Conservation (phyloP, 2,888 invertebrate species). For the Andrena bicolor region DNA sequence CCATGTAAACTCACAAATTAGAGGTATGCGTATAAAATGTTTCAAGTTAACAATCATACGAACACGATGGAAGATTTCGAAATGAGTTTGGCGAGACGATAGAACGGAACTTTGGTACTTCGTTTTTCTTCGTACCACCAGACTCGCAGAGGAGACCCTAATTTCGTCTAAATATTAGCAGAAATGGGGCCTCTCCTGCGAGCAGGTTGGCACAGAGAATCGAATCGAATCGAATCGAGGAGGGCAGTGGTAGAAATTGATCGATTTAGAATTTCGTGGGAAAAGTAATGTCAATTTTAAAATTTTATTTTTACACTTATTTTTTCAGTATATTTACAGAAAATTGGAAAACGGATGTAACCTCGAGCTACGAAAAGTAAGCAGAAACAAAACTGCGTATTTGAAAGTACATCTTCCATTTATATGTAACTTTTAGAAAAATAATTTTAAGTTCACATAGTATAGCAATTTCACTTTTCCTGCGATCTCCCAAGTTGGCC, state of each 20-base stretch:
- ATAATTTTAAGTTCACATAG: too few species aligned
- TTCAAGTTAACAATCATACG: constrained; percentile 3
- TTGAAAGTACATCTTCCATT: too few species aligned
- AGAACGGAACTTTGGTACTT: not conserved
- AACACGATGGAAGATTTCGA: not conserved
- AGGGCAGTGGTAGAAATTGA: not conserved
- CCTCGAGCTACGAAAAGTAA: not conserved
- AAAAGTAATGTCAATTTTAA: not conserved
- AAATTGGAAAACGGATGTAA: too few species aligned
- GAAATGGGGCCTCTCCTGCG: constrained; percentile 6
- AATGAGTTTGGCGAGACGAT: constrained; percentile 1
- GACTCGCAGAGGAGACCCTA: constrained; percentile 3
- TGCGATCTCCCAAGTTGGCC: not conserved
- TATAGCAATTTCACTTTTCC: not conserved
- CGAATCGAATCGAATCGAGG: not conserved
- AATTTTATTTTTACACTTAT: too few species aligned
- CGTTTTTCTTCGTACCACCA: not conserved
- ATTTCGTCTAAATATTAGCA: not conserved
- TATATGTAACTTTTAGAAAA: too few species aligned
- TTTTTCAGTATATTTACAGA: too few species aligned
- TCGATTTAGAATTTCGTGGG: not conserved
- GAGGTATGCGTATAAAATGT: constrained; percentile 17
- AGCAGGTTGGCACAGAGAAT: not conserved
- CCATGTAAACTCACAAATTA: constrained; percentile 25
- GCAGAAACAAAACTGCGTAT: not conserved